These are phyloP conservation scores for Macrobrachium nipponense DNA, from an alignment of 1,140 invertebrate genomes.

Conservation along the genomic window DNA sequence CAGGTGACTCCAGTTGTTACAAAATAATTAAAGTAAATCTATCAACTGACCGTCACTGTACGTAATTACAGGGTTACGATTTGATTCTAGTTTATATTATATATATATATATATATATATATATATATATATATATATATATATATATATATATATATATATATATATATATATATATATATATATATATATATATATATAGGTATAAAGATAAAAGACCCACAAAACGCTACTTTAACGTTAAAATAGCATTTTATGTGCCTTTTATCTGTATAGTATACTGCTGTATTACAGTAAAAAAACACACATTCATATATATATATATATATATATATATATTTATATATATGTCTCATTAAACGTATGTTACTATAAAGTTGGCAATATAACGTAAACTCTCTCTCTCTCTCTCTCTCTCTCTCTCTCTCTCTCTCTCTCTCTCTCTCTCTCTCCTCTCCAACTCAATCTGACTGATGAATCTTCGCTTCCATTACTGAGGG, in stretches of 20 bases:
- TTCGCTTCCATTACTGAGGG: background rate
- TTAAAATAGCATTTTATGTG: no score
- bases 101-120: background rate
- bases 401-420: constrained; percentile 18
- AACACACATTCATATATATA: no score
- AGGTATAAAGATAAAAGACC: no score
- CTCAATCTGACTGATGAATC: background rate
- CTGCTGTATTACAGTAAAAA: no score
- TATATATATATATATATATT: background rate
- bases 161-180: constrained; percentile 5
- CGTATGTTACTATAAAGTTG: background rate
- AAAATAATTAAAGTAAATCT: no score
- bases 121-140: background rate
- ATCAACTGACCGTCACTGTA: no score
- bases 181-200: no score
- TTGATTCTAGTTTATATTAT: no score
- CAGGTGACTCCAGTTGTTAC: no score
- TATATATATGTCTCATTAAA: background rate
- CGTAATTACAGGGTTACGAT: no score
- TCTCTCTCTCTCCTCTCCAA: background rate
- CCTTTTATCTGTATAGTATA: no score
- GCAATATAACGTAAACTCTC: background rate
- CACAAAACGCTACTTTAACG: no score
- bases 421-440: constrained; percentile 13
- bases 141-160: constrained; percentile 5